These are phyloP conservation scores for Shargacucullia verbasci DNA, from an alignment of 2,888 invertebrate genomes.

Conservation along the genomic window DNA sequence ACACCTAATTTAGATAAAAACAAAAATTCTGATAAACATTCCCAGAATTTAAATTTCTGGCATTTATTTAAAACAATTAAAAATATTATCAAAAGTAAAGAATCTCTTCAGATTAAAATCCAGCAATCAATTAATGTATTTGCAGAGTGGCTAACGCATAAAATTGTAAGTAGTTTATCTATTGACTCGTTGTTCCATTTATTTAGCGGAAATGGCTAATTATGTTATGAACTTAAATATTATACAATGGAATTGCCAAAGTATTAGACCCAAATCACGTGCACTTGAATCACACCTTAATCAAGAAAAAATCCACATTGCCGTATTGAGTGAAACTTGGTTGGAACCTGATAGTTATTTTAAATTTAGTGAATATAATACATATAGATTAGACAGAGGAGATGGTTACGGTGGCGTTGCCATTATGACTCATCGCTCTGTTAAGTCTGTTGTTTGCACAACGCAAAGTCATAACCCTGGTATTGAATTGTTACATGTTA, in stretches of 20 bases:
- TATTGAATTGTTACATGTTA: constrained; percentile 7
- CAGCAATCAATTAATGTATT: not conserved
- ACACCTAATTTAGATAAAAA: not conserved
- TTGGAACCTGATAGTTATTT: constrained; percentile 4
- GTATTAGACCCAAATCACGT: not conserved
- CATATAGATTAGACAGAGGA: constrained; percentile 1
- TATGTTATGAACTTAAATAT: not conserved
- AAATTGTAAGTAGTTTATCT: constrained; percentile 4
- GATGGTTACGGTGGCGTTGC: constrained; percentile 15
- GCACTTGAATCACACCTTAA: not conserved
- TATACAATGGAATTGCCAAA: not conserved
- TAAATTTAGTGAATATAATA: constrained; percentile 4
- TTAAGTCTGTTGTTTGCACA: constrained; percentile 1
- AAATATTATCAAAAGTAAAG: constrained; percentile 4
- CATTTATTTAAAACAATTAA: constrained; percentile 1
- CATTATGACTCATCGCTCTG: constrained; percentile 12
- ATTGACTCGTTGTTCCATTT: not conserved
- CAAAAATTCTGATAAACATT: not conserved
- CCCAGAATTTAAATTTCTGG: not conserved
- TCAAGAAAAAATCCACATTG: too few species aligned
- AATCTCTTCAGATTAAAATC: constrained; percentile 7
- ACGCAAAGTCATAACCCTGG: constrained; percentile 1
- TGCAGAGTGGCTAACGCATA: constrained; percentile 4
- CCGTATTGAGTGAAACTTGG: constrained; percentile 8
- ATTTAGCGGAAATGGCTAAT: not conserved